Evolutionary conservation across 2,888 invertebrate genomes (phyloP).

Genomic region (Volucella inflata): DNA sequence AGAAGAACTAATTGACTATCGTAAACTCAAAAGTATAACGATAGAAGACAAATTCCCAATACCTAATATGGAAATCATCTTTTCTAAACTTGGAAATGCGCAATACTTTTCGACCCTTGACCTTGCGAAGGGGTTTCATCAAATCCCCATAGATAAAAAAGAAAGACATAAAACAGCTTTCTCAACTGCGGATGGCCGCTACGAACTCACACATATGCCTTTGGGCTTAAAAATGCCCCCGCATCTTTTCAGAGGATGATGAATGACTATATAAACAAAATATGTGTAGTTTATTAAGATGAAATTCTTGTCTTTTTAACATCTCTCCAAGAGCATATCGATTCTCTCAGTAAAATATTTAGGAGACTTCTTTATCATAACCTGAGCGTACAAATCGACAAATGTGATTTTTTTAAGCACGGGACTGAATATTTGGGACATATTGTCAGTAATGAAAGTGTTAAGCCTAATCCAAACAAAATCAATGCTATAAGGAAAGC

Average conservation of each 20-base stretch:
- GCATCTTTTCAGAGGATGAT: no score
- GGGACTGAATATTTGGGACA: no score
- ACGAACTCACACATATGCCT: no score
- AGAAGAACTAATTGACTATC: constrained; percentile 18
- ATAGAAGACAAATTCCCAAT: constrained; percentile 38
- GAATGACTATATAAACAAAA: no score
- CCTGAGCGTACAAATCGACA: constrained; percentile 6
- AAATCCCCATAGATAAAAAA: constrained; percentile 37
- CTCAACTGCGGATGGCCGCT: constrained; percentile 9
- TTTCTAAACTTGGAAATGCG: constrained; percentile 42
- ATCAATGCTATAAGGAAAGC: no score
- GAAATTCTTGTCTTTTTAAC: constrained; percentile 25
- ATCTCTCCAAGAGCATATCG: constrained; percentile 12
- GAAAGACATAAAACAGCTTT: constrained; percentile 56
- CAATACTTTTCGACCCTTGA: constrained; percentile 43
- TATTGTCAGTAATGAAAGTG: no score
- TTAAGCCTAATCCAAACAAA: no score
- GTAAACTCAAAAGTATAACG: constrained; percentile 16
- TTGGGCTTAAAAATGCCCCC: no score
- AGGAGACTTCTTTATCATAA: constrained; percentile 28
- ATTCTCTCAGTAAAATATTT: constrained; percentile 24
- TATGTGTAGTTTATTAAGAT: constrained; percentile 4
- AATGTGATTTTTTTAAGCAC: no score
- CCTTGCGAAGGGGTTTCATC: constrained; percentile 58
- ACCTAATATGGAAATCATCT: constrained; percentile 35